Evolutionary conservation across 2,888 invertebrate species (phyloP), one percentile per base, ranked within the genome.

Genomic region (Alviniconcha strummeri): DNA sequence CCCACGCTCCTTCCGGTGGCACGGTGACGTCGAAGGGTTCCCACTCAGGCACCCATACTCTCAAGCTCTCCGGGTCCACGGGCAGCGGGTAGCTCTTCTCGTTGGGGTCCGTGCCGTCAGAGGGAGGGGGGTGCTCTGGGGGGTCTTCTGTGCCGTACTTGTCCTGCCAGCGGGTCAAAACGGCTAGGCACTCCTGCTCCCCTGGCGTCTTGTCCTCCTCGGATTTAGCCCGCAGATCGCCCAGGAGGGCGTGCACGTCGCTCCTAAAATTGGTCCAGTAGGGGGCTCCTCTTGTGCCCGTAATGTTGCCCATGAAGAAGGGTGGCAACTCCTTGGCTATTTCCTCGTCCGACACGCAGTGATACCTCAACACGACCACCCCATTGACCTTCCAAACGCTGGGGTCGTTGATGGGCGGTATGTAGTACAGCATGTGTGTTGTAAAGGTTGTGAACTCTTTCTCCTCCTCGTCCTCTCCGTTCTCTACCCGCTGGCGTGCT

Each of bases 11-110:
- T 19, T 85, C 84, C 56, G 85, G 85, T 0, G 89, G 89, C 0
- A 89, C 19, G 5, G 80, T 83, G 6, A 86, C 83, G 76, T 90
- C 90, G 60, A 90, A 89, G 7, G 74, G 78, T 69, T 88, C 84
- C 88, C 88, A 89, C 1, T 81, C 84, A 55, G 84, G 86, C 7
- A 85, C 72, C 89, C 89, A 90, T 5, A 84, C 67, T 54, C 88
- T 86, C 17, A 90, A 79, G 67, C 84, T 79, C 2, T 83, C 76
- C 0, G 87, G 87, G 75, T 88, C 86, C 5, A 83, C 84, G 5
- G 89, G 88, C 9, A 90, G 69, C 13, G 89, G 88, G 79, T 88
- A 90, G 11, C 56, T 72, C n/a, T 80, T 56, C 67, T 84, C 80
- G 82, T 90, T 90, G 9, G 86, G 86, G 83, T 90, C 89, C 36